Conservation (phyloP, 2,113 vertebrate genomes). For the Xiphophorus hellerii region DNA sequence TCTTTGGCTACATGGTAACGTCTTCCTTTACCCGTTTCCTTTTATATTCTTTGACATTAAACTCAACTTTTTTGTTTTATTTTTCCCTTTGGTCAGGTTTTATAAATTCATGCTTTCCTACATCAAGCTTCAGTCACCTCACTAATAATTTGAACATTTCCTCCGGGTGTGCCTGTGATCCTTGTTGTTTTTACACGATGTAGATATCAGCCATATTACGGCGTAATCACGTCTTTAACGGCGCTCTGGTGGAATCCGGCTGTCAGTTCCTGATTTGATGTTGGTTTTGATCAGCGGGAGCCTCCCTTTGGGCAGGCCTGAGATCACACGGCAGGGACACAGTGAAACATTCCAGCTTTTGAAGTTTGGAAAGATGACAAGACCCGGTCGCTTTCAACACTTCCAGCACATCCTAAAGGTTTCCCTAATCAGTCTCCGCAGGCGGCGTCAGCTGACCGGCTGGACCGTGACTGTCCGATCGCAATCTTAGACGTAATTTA, state of each 20-base stretch:
- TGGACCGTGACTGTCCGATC: slow-evolving; percentile 21
- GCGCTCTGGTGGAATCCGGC: slow-evolving; percentile 18
- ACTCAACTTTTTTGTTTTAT: neutral
- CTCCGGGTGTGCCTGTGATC: slow-evolving; percentile 9
- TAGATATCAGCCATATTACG: slow-evolving; percentile 39
- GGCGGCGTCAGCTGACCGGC: slow-evolving; percentile 34
- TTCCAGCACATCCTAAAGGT: slow-evolving; percentile 14
- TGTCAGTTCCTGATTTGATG: slow-evolving; percentile 17
- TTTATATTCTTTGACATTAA: neutral
- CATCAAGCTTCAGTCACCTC: slow-evolving; percentile 27
- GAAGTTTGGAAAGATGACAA: slow-evolving; percentile 47
- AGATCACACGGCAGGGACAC: slow-evolving; percentile 25
- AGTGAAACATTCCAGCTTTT: slow-evolving; percentile 30
- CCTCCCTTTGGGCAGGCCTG: slow-evolving; percentile 27
- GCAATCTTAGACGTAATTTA: neutral
- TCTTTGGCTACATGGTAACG: no score
- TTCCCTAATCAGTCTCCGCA: slow-evolving; percentile 17
- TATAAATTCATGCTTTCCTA: slow-evolving; percentile 22
- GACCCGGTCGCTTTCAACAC: slow-evolving; percentile 36
- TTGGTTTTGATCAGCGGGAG: slow-evolving; percentile 26
- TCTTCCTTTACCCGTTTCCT: no score
- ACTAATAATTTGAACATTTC: slow-evolving; percentile 32
- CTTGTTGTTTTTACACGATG: slow-evolving; percentile 8
- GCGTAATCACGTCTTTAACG: slow-evolving; percentile 44
- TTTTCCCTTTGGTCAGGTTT: slow-evolving; percentile 6